phyloP scores from a whole-genome alignment of 2,113 vertebrate genomes.

The Drymodes brunneopygia region DNA sequence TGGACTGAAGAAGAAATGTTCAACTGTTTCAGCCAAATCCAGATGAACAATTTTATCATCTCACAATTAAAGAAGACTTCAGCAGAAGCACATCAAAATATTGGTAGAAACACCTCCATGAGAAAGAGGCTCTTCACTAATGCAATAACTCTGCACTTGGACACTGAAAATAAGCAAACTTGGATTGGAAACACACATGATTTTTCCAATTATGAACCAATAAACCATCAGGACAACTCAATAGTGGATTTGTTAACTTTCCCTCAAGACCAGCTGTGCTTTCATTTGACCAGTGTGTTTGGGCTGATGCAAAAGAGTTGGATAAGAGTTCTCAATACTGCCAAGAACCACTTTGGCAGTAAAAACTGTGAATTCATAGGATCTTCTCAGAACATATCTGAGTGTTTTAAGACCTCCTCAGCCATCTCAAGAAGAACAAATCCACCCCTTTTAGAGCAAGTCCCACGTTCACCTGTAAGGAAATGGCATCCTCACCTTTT shows the following conservation, averaged over 20 bases:
- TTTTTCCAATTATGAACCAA: neutral
- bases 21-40: neutral
- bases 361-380: neutral
- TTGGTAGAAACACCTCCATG: neutral
- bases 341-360: neutral
- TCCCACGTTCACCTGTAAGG: fast-evolving
- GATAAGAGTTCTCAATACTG: neutral
- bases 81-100: neutral
- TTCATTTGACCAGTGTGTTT: neutral
- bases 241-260: neutral
- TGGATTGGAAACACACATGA: neutral
- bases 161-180: neutral
- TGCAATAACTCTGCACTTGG: neutral
- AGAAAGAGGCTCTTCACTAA: neutral
- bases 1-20: neutral
- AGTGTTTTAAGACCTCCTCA: neutral
- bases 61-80: neutral
- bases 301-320: neutral
- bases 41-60: neutral
- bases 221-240: neutral
- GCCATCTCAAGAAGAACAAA: neutral
- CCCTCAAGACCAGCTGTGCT: neutral
- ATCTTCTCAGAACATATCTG: neutral
- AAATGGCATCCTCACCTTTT: neutral
- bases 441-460: neutral